Conservation (phyloP, 2,113 vertebrate genomes). For the Oceanites oceanicus region DNA sequence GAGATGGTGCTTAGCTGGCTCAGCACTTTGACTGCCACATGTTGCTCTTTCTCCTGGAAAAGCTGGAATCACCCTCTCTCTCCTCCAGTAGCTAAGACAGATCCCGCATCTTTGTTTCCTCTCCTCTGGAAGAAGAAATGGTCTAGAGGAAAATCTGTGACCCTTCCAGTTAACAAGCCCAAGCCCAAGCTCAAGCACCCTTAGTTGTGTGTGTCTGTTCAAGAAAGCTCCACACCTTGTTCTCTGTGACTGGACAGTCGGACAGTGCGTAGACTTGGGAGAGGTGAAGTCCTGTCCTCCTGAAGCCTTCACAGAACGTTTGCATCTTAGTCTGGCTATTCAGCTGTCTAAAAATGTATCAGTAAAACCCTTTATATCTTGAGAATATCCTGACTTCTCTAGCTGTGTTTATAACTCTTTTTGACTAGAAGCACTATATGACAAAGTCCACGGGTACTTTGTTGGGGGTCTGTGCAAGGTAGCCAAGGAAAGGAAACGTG, state of each 20-base stretch:
- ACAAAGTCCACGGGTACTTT: fast-evolving
- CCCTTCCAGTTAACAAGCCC: neutral
- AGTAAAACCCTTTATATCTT: neutral
- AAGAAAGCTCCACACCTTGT: neutral
- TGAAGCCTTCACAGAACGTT: neutral
- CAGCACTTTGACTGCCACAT: neutral
- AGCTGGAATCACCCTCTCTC: neutral
- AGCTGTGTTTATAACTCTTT: neutral
- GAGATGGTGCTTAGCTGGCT: neutral
- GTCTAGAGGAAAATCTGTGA: neutral
- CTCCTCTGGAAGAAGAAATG: neutral
- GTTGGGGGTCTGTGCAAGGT: neutral
- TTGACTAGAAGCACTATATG: neutral
- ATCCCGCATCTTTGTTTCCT: neutral
- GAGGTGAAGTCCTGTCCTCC: neutral
- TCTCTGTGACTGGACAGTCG: neutral
- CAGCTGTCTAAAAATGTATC: neutral
- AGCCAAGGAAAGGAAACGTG: neutral
- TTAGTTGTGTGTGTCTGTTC: neutral
- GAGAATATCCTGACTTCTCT: neutral
- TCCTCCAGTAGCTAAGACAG: neutral
- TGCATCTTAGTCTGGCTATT: neutral
- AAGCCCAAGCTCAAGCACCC: neutral
- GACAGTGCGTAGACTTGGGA: neutral
- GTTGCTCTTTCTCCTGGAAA: neutral